phyloP scores from a whole-genome alignment of 2,113 vertebrate species.

The Coryphaenoides rupestris region DNA sequence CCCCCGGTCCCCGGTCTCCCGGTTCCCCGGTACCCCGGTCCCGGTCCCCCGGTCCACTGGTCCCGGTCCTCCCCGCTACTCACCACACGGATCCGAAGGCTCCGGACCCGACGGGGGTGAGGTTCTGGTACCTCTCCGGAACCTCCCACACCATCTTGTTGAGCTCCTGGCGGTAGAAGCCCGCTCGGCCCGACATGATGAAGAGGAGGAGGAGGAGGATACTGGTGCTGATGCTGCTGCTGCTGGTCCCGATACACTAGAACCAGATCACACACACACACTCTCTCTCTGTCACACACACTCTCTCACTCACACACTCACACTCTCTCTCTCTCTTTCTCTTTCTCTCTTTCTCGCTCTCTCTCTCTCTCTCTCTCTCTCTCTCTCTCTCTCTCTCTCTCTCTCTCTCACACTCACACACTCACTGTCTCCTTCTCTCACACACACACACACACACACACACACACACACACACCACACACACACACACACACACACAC shows the following conservation, averaged over 20 bases:
- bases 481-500: no score
- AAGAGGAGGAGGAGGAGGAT: no score
- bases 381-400: background rate
- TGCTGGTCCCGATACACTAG: no score
- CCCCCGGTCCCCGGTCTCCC: no score
- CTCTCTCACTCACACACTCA: no score
- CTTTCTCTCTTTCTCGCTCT: no score
- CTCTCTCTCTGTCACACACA: slow-evolving; percentile 5
- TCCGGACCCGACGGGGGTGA: slow-evolving; percentile 92
- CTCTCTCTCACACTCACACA: slow-evolving; percentile 10
- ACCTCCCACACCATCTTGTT: slow-evolving; percentile 98
- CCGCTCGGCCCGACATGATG: slow-evolving; percentile 80
- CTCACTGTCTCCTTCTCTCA: slow-evolving; percentile 6
- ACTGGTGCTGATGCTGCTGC: no score
- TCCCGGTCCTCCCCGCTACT: slow-evolving; percentile 46
- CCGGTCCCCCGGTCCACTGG: background rate
- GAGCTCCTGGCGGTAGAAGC: slow-evolving; percentile 94
- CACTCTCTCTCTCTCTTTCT: no score
- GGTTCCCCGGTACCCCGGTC: no score
- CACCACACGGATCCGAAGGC: slow-evolving; percentile 96
- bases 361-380: no score
- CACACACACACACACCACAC: no score
- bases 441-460: no score
- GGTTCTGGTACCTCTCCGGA: slow-evolving; percentile 93
- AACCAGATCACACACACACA: background rate